Evolutionary conservation across 2,113 vertebrate species (phyloP).

Genomic region (Eleginops maclovinus): DNA sequence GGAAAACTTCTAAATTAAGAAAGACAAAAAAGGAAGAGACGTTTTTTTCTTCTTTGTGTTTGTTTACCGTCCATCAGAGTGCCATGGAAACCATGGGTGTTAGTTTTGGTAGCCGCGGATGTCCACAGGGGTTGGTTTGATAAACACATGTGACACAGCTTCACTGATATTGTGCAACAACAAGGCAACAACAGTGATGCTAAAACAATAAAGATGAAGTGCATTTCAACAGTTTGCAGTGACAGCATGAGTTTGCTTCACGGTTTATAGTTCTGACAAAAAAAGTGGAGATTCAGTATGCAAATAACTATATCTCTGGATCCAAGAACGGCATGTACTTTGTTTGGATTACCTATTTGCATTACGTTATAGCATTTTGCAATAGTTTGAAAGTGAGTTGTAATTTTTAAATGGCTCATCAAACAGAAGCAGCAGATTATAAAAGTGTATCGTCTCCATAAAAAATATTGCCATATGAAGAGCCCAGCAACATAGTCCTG

Average conservation of each 20-base stretch:
- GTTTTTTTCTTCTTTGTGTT: conserved; percentile 56
- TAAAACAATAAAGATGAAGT: no score
- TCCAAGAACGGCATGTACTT: background rate
- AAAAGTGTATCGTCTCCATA: conserved; percentile 3
- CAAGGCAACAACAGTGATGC: background rate
- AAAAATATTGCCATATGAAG: background rate
- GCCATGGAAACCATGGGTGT: conserved; percentile 70
- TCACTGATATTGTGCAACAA: conserved; percentile 4
- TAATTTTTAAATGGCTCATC: background rate
- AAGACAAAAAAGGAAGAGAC: conserved; percentile 29
- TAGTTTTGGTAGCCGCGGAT: conserved; percentile 28
- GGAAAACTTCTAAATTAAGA: conserved; percentile 74
- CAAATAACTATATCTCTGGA: background rate
- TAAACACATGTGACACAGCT: conserved; percentile 31
- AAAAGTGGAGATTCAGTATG: background rate
- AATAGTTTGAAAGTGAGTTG: background rate
- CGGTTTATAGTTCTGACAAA: no score
- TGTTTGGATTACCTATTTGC: background rate
- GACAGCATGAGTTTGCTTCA: no score
- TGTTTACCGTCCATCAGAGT: conserved; percentile 64
- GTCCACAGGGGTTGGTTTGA: conserved; percentile 33
- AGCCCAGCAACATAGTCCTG: background rate
- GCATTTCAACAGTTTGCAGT: no score
- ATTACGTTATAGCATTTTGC: background rate
- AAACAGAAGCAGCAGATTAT: background rate